Base-by-base conservation (phyloP, 64 coral and sea anemone genomes). In the Dendronephthya gigantea region DNA sequence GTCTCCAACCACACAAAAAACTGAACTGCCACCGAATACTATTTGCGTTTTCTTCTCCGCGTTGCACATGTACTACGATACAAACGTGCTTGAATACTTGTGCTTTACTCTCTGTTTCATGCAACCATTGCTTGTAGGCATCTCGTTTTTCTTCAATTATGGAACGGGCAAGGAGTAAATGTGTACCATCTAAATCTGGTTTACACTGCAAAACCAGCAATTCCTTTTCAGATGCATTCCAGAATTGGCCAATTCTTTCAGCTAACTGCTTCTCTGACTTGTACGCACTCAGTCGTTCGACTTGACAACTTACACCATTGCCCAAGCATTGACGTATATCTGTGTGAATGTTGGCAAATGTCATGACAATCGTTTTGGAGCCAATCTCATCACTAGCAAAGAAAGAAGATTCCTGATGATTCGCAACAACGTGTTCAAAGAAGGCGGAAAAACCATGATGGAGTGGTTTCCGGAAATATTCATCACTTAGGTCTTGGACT, bases 211-310 rank as follows among this genome's bases (percentile, higher is more conserved):
- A 39, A 37, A 79, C 72, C 22, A 79, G 30, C 28, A 79, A 79
- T 19, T 79, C 72, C 30, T 79, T 79, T 39, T 79, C 72, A 12
- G 72, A 6, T 36, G 36, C 32, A 79, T 12, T 36, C 72, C 72
- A 79, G 32, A 79, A 79, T 69, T 65, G 15, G 82, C 39, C 27
- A 91, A 86, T 76, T 93, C 75, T 48, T 94, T 90, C 35, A 91
- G 92, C 83, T 45, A 94, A 55, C 19, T 94, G 69, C 66, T 91
- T 91, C 49, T 94, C 89, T 10, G 92, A 94, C 90, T 94, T 94
- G 36, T 91, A 94, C 34, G 89, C 87, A 49, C 92, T 84, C 9
- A 94, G 86, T 69, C 90, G 90, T 48, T 91, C 87, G 4, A 72
- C 31, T 75, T 94, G 92, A 45, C 86, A 84, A 41, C 58, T 23